Conservation (phyloP, 2,888 invertebrate genomes). For the Cantharis rustica region DNA sequence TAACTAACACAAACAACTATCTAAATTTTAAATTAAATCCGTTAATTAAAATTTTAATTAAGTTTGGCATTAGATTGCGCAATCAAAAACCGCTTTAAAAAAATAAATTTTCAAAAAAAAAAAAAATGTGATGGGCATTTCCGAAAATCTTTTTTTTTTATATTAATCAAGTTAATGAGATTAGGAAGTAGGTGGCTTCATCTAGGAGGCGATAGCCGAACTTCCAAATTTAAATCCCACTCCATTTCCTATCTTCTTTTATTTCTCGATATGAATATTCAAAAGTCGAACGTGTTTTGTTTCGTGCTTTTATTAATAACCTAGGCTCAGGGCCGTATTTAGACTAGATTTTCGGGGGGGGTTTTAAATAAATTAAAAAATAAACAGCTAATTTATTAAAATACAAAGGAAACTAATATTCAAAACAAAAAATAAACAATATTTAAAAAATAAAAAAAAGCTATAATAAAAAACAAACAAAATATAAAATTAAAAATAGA, state of each 20-base stretch:
- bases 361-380: no score
- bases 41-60: neutral
- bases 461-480: no score
- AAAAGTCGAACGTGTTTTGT: neutral
- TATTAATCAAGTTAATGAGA: neutral
- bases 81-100: neutral
- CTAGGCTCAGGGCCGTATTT: no score
- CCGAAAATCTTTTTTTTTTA: neutral
- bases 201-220: constrained; percentile 29
- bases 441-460: no score
- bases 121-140: neutral
- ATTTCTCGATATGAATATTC: neutral
- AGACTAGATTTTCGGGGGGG: no score
- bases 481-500: no score
- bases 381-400: no score
- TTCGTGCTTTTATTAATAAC: neutral
- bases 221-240: constrained; percentile 13
- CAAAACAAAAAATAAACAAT: no score
- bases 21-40: neutral
- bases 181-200: constrained; percentile 20
- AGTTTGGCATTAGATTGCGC: neutral
- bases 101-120: neutral
- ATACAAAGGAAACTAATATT: no score
- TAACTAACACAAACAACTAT: neutral
- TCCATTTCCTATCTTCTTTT: constrained; percentile 2